phyloP scores from a whole-genome alignment of 64 coral and sea anemone species.

The Porites australiensis region DNA sequence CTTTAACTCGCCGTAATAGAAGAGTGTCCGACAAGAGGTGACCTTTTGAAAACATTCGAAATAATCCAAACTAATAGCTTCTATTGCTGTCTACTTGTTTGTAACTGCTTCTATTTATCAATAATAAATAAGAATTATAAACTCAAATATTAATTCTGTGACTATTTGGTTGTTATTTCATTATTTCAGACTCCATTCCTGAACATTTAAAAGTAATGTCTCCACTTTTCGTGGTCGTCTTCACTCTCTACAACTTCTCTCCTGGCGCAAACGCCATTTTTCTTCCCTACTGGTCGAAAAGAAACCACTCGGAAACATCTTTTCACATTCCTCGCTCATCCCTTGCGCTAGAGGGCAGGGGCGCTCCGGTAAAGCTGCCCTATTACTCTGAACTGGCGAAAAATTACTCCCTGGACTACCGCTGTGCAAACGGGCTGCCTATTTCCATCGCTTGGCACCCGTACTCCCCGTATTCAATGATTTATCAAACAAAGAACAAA shows the following conservation, averaged over 20 bases:
- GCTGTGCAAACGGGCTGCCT: constrained; percentile 71
- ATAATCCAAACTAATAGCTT: too few species aligned
- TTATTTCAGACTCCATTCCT: not conserved
- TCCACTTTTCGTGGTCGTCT: not conserved
- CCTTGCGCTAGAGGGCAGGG: not conserved
- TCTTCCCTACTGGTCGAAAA: constrained; percentile 66
- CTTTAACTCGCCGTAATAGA: too few species aligned
- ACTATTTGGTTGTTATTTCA: not conserved
- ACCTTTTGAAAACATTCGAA: too few species aligned
- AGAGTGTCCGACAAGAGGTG: too few species aligned
- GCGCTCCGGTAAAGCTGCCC: not conserved
- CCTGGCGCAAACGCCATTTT: constrained; percentile 26
- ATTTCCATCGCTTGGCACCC: constrained; percentile 87
- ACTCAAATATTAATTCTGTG: not conserved
- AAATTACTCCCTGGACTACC: constrained; percentile 74
- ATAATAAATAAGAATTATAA: too few species aligned
- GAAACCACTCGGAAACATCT: constrained; percentile 43
- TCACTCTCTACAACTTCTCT: not conserved
- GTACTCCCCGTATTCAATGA: constrained; percentile 64
- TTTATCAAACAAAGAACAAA: constrained; percentile 48
- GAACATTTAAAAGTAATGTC: not conserved
- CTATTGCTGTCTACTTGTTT: too few species aligned
- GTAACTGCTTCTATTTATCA: too few species aligned
- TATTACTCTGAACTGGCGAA: constrained; percentile 19
- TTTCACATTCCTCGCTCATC: constrained; percentile 32